phyloP scores from a whole-genome alignment of 2,113 vertebrate genomes.

The Marcusenius ussheri region DNA sequence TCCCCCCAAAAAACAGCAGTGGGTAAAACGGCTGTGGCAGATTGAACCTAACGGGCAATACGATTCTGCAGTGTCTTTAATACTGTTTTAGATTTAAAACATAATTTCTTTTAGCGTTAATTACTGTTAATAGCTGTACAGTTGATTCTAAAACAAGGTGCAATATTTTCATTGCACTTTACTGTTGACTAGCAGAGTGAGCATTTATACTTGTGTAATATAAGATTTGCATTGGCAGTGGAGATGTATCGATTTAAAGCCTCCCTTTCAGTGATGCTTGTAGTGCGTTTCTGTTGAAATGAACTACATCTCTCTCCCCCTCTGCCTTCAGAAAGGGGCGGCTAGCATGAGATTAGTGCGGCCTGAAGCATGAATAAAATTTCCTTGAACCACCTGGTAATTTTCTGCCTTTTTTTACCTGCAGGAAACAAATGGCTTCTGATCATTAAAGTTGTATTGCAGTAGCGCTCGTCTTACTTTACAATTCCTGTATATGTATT shows the following conservation, averaged over 20 bases:
- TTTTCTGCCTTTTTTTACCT: conserved; percentile 13
- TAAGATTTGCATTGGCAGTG: conserved; percentile 39
- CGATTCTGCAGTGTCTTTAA: conserved; percentile 1
- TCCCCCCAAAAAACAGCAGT: background rate
- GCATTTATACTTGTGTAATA: conserved; percentile 39
- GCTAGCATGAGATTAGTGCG: conserved; percentile 43
- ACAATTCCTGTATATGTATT: background rate
- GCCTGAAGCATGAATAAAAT: conserved; percentile 55
- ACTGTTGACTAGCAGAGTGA: conserved; percentile 42
- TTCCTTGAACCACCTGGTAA: conserved; percentile 33
- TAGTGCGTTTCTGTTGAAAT: conserved; percentile 49
- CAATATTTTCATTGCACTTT: conserved; percentile 65
- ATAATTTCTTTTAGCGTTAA: conserved; percentile 30
- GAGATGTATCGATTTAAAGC: conserved; percentile 43
- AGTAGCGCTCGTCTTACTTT: background rate
- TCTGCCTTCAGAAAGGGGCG: conserved; percentile 44
- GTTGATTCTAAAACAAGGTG: conserved; percentile 43
- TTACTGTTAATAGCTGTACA: conserved; percentile 53
- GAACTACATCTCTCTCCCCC: conserved; percentile 27
- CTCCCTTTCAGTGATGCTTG: conserved; percentile 48
- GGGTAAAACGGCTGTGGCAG: background rate
- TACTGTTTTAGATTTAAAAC: conserved; percentile 28
- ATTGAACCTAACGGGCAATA: background rate
- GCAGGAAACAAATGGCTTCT: background rate
- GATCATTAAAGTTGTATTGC: background rate